A percentile compares a stretch with the other conserved stretches of the same genome.
These are phyloP conservation scores for Amazona vittata DNA, from an alignment of 2,113 vertebrate genomes.

Conservation along the genomic window DNA sequence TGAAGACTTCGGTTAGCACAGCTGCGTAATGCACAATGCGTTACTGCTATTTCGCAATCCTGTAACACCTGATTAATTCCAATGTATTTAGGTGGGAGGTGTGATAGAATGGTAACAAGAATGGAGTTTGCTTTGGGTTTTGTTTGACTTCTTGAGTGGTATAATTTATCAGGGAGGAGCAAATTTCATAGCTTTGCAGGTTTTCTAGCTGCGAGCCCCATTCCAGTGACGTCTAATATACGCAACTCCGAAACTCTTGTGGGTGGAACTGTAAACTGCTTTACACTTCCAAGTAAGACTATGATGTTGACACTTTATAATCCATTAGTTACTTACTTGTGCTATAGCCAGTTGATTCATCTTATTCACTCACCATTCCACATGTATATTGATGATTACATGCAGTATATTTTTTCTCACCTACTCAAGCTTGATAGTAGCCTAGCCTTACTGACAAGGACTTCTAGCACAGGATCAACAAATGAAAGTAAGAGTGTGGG, in stretches of 20 bases:
- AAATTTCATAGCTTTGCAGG: neutral
- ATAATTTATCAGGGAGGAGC: neutral
- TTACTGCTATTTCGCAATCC: neutral
- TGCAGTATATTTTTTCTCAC: neutral
- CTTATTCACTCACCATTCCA: neutral
- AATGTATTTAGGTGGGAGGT: neutral
- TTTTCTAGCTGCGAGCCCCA: neutral
- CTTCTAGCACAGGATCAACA: neutral
- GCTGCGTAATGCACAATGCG: neutral
- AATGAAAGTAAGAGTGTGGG: neutral
- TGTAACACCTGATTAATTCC: neutral
- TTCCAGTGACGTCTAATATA: neutral
- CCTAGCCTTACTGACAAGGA: neutral
- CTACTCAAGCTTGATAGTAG: neutral
- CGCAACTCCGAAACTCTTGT: constrained; percentile 18
- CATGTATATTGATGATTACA: neutral
- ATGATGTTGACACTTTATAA: neutral
- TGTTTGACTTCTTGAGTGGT: neutral
- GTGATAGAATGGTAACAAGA: neutral
- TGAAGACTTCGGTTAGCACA: neutral
- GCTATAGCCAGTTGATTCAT: neutral
- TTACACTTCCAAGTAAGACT: neutral
- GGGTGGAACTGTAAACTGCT: neutral
- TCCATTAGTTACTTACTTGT: neutral
- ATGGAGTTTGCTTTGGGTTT: neutral